Conservation (phyloP, 2,888 invertebrate genomes). For the Chrysolina americana region DNA sequence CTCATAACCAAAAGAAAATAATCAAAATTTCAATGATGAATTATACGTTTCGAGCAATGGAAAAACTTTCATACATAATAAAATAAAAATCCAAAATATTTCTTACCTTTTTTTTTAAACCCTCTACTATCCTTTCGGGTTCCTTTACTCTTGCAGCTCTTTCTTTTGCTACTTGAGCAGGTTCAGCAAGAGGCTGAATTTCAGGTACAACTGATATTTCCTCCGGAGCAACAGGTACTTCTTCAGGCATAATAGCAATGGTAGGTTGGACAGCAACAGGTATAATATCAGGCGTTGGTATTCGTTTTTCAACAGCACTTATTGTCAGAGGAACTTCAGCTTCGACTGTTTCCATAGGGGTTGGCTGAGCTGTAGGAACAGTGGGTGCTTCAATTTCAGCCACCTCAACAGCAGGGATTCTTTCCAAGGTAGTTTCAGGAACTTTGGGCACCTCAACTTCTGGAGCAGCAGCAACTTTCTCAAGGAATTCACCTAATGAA, state of each 20-base stretch:
- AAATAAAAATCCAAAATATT: not conserved
- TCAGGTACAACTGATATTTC: not conserved
- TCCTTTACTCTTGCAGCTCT: not conserved
- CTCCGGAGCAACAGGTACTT: not conserved
- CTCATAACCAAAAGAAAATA: no score
- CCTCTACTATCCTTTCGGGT: not conserved
- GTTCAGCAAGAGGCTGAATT: slow-evolving; percentile 8
- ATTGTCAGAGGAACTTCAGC: not conserved
- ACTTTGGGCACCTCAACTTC: not conserved
- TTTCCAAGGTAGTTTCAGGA: not conserved
- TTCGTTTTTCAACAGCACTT: not conserved
- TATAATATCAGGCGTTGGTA: not conserved
- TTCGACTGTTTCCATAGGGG: slow-evolving; percentile 22
- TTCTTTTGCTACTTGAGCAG: not conserved
- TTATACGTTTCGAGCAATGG: no score
- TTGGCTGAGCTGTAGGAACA: not conserved
- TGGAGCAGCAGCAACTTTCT: not conserved
- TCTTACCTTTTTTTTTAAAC: not conserved
- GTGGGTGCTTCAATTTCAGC: not conserved
- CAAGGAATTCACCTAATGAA: slow-evolving; percentile 12
- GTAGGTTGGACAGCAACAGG: not conserved
- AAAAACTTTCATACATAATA: no score
- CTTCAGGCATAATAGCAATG: not conserved
- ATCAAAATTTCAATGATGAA: no score
- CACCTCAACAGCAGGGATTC: not conserved